Base-by-base conservation (phyloP, 2,888 invertebrate species). In the Taphrorychus bicolor region DNA sequence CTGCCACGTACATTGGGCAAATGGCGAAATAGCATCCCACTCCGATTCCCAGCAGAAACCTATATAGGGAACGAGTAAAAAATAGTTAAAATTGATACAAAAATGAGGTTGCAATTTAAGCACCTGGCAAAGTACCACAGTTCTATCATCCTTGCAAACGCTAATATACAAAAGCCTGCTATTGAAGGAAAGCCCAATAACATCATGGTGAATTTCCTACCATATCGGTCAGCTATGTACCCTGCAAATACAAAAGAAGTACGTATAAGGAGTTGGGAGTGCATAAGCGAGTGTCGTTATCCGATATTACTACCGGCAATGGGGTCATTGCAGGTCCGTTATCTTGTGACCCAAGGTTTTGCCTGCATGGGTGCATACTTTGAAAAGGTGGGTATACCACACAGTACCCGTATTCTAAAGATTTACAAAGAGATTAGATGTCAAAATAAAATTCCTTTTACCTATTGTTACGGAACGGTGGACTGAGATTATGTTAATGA, bases 1-100 rank as follows among this genome's bases (percentile, higher is more conserved):
- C 95, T 45, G 92, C 92, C 68, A 94, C 87, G 82, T 95, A 95
- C 87, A 94, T 91, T 0, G 95, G 94, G 0, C 89, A 87, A 1
- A 90, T 87, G 0, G 91, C 88, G 82, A 90, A 91, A 16, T 88
- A 83, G 77, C 89, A 87, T 0, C 91, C 90, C 0, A 88, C 85
- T 0, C 87, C 88, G 0, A 90, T 76, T 45, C 92, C 92, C 81
- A 86, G 86, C 67, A 84, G 82, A 73, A 85, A 84, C 59, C 85
- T 84, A 57, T 22, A n/a, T n/a, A n/a, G n/a, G n/a, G n/a, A n/a
- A n/a, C n/a, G n/a, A n/a, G n/a, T n/a, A n/a, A n/a, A n/a, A n/a
- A n/a, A n/a, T n/a, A n/a, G 16, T 5, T 45, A 45, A 45, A 45
- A n/a, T 45, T 5, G 45, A 45, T 11, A n/a, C n/a, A n/a, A n/a